phyloP scores from a whole-genome alignment of 1,140 invertebrate species.

The Vollenhovia emeryi region DNA sequence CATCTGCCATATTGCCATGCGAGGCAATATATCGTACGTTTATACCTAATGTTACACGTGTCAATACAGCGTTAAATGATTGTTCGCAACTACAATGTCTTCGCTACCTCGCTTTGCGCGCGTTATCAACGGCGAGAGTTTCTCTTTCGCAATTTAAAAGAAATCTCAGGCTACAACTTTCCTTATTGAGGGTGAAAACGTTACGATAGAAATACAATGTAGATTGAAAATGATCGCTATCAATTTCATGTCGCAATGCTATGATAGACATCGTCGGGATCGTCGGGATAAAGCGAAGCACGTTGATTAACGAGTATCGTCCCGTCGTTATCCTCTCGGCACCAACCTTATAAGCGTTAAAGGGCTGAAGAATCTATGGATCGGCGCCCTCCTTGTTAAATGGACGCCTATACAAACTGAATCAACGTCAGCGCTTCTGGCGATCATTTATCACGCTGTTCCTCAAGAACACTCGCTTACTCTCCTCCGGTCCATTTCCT shows the following conservation, averaged over 20 bases:
- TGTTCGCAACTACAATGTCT: constrained; percentile 1
- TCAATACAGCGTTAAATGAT: constrained; percentile 47
- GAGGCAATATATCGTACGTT: constrained; percentile 42
- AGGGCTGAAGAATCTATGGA: constrained; percentile 63
- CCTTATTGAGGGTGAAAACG: not conserved
- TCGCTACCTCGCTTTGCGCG: not conserved
- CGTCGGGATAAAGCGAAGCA: constrained; percentile 43
- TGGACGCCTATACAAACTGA: constrained; percentile 70
- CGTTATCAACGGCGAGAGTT: not conserved
- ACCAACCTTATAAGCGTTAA: constrained; percentile 68
- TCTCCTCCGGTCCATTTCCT: constrained; percentile 55
- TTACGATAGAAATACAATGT: not conserved
- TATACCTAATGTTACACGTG: constrained; percentile 29
- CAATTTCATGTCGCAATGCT: constrained; percentile 50
- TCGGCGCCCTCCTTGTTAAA: constrained; percentile 67
- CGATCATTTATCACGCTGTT: constrained; percentile 70
- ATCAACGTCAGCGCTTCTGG: constrained; percentile 70
- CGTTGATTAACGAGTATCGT: constrained; percentile 72
- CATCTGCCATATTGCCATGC: constrained; percentile 49
- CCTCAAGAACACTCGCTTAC: constrained; percentile 61
- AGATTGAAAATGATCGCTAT: constrained; percentile 24
- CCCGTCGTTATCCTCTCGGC: constrained; percentile 64
- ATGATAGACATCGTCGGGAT: constrained; percentile 42
- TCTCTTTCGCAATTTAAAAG: not conserved
- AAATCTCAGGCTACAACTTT: constrained; percentile 2